A percentile compares a stretch with the other conserved stretches of the same genome.
Conservation (phyloP, 1,140 invertebrate species). For the Dolichoris vasculosae region DNA sequence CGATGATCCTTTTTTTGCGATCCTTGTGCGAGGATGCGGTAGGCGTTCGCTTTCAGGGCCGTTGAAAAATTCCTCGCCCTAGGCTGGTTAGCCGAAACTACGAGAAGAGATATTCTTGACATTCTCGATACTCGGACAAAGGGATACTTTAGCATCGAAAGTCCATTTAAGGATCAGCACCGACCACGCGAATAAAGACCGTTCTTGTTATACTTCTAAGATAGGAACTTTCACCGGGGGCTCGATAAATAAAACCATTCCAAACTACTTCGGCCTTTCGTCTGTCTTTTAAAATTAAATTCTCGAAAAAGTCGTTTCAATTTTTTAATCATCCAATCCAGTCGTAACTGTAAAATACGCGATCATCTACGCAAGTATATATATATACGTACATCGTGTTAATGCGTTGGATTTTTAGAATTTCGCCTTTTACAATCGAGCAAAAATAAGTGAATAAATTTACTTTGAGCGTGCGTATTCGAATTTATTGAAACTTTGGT, state of each 20-base stretch:
- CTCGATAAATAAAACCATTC: not conserved
- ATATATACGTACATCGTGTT: too few species aligned
- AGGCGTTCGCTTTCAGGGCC: not conserved
- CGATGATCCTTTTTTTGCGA: not conserved
- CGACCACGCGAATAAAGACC: slow-evolving; percentile 34
- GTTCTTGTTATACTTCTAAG: slow-evolving; percentile 18
- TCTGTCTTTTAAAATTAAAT: not conserved
- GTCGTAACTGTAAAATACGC: too few species aligned
- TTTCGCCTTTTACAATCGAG: too few species aligned
- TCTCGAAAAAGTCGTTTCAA: not conserved
- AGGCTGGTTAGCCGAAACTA: not conserved
- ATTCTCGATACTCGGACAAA: slow-evolving; percentile 52
- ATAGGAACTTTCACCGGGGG: not conserved
- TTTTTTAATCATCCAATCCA: not conserved
- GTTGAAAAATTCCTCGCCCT: slow-evolving; percentile 28
- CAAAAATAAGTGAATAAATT: too few species aligned
- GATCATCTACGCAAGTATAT: too few species aligned
- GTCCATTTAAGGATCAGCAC: slow-evolving; percentile 57
- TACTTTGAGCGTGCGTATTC: too few species aligned
- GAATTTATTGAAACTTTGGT: too few species aligned
- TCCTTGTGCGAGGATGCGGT: not conserved
- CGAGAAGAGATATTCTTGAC: not conserved
- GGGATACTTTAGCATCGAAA: slow-evolving; percentile 60
- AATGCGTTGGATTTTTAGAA: too few species aligned
- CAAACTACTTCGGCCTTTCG: not conserved